Base-by-base conservation (phyloP, 2,888 invertebrate genomes). In the Cephus runcator region DNA sequence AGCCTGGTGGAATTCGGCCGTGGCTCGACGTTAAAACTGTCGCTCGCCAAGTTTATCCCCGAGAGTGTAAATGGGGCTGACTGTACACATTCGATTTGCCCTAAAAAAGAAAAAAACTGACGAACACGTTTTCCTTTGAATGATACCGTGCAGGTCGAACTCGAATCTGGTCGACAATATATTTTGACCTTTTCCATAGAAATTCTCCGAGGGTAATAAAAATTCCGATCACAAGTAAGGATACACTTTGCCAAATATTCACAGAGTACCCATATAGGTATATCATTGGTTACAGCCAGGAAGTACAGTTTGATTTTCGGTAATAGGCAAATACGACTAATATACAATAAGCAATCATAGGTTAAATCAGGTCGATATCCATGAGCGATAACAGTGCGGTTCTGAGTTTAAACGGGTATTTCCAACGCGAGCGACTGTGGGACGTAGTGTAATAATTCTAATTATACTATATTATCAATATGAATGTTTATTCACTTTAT, bases 21-120 rank as follows among this genome's bases (percentile, higher is more conserved):
- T 69, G 31, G 40, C 73, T 11, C 34, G 68, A 82, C 84, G 80
- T 78, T 78, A 80, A 83, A 78, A 75, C 81, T 75, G 79, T 80
- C 83, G 81, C 82, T 85, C 84, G 82, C 80, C 76, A 76, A 83
- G 85, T 76, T 80, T 35, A 78, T 71, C 73, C 75, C 73, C 36
- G 74, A 34, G 77, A 77, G 79, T 79, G 81, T 81, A 79, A 83
- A 84, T 79, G 73, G 80, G 77, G 76, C 84, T 82, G 82, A 80
- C 79, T 82, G 34, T 82, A 77, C 77, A 83, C 81, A 80, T 83
- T 80, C 80, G 84, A 85, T 80, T 80, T 75, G 77, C 73, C 76
- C 74, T 68, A 23, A 40, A 23, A 40, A 23, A 40, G 1, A 23
- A 56, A 23, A 56, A 56, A 56, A 23, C 2, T 6, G 6, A 56